Conservation (phyloP, 2,888 invertebrate genomes). For the Mesochorus sp. region DNA sequence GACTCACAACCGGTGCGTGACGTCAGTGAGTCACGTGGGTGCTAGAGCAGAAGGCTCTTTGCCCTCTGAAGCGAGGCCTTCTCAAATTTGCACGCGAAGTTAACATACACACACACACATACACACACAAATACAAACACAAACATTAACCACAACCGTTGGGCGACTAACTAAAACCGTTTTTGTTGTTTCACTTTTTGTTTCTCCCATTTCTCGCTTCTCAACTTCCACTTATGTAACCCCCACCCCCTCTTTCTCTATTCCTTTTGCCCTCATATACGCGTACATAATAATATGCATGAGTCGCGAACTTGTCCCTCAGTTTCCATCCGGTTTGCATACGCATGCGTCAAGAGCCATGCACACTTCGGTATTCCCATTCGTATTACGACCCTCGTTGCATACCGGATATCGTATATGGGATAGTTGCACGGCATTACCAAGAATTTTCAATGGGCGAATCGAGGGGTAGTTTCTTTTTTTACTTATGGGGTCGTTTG, state of each 20-base stretch:
- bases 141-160: conserved; percentile 43
- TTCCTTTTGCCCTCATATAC: conserved; percentile 4
- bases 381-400: conserved; percentile 35
- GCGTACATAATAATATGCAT: conserved; percentile 19
- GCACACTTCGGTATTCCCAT: neutral
- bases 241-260: conserved; percentile 19
- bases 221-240: conserved; percentile 18
- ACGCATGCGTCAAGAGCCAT: conserved; percentile 7
- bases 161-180: conserved; percentile 53
- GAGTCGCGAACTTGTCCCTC: conserved; percentile 40
- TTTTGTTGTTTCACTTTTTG: conserved; percentile 41
- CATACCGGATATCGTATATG: conserved; percentile 61
- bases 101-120: too few relatives aligned
- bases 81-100: conserved; percentile 67
- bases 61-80: conserved; percentile 64
- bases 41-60: conserved; percentile 38
- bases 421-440: conserved; percentile 62
- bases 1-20: conserved; percentile 68
- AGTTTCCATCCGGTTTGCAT: neutral
- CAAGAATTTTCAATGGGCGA: conserved; percentile 55
- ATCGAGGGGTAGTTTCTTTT: conserved; percentile 9
- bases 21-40: conserved; percentile 69
- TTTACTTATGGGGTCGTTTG: neutral
- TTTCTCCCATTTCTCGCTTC: conserved; percentile 21
- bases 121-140: conserved; percentile 43